These are phyloP conservation scores for Periphyllus acericola DNA, from an alignment of 2,888 invertebrate species.

Conservation along the genomic window DNA sequence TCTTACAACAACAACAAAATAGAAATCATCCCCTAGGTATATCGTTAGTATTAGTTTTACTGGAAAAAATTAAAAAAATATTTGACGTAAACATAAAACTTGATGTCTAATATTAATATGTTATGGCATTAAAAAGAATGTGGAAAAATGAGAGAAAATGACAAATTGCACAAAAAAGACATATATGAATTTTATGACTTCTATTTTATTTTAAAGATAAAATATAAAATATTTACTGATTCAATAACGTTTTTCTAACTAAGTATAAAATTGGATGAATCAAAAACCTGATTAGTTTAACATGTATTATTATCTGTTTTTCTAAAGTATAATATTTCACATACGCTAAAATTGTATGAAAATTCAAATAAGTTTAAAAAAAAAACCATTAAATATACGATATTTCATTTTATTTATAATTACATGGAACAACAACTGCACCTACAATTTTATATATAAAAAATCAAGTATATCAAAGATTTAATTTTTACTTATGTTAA, in stretches of 20 bases:
- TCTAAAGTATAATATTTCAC: neutral
- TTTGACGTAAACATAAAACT: neutral
- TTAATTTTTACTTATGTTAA: too few relatives aligned
- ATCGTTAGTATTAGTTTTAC: conserved; percentile 1
- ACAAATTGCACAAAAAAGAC: neutral
- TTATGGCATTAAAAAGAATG: neutral
- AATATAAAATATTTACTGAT: conserved; percentile 37
- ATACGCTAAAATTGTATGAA: too few relatives aligned
- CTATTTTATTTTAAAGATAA: neutral
- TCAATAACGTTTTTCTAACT: neutral
- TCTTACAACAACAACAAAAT: neutral
- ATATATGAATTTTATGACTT: conserved; percentile 23
- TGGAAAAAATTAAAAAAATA: conserved; percentile 11
- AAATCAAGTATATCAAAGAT: too few relatives aligned
- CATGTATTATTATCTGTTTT: neutral
- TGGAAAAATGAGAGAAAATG: neutral
- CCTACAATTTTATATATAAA: too few relatives aligned
- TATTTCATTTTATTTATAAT: too few relatives aligned
- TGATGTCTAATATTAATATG: neutral
- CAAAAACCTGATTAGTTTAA: neutral
- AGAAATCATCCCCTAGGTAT: neutral
- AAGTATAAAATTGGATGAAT: conserved; percentile 17
- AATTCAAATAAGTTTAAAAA: too few relatives aligned
- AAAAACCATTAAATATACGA: too few relatives aligned
- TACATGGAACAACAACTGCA: too few relatives aligned